Base-by-base conservation (phyloP, 1,140 invertebrate species). In the Zaprionus africanus region DNA sequence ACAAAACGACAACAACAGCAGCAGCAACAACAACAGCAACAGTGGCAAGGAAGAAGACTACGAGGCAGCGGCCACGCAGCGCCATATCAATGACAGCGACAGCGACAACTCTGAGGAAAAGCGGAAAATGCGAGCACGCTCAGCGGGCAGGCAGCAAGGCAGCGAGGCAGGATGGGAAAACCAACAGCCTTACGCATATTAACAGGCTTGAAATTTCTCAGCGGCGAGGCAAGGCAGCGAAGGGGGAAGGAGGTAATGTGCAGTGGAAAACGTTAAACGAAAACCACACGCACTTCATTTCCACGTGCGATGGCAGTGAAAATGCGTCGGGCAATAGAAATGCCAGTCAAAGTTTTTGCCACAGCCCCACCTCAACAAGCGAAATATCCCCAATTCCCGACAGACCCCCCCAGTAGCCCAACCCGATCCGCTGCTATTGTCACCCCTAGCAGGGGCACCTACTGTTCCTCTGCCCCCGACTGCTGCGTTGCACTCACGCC, bases 161-260 rank as follows among this genome's bases (percentile, higher is more conserved):
- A 22, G 11, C 11, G 43, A 53, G 62, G 34, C n/a, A 41, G 28
- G 7, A 65, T 13, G 13, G 28, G 41, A 49, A 64, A 56, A 66
- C 46, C 54, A 60, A 36, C 70, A 70, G 79, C 78, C 76, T 80
- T 87, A 87, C 84, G 84, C 80, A 87, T 83, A 88, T 87, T 87
- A 80, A 87, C 70, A 81, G 77, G 84, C 84, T 78, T 76, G 69
- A 69, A 81, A 72, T 83, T 87, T 83, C 72, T 28, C 66, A 34
- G 56, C 31, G 36, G n/a, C 12, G 19, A 28, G 1, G 22, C 63
- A 43, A 51, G 62, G 17, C 9, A n/a, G 9, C n/a, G 15, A 38
- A 5, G 22, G 11, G 7, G 26, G 2, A 22, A 13, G 17, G 38
- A 11, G 34, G 31, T 4, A 19, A 17, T 28, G 38, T 49, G 66